phyloP scores from a whole-genome alignment of 2,797 vertebrate species.

The Pteropus rufus region DNA sequence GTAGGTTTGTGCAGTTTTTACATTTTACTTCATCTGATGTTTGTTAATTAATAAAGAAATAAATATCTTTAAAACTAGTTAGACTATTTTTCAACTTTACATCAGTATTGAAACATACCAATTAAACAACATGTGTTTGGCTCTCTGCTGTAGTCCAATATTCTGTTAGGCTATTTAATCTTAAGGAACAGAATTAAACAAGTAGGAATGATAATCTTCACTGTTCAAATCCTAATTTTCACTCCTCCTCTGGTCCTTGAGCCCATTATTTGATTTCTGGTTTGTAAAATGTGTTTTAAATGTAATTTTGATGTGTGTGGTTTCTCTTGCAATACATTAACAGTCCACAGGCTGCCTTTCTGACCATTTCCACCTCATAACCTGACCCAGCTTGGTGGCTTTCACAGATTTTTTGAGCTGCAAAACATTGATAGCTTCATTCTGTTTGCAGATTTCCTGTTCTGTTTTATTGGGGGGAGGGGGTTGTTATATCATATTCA shows the following conservation, averaged over 20 bases:
- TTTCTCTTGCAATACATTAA: not conserved
- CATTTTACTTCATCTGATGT: not conserved
- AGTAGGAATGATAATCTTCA: not conserved
- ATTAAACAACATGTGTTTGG: not conserved
- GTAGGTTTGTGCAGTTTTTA: not conserved
- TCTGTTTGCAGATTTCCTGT: not conserved
- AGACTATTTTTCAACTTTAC: not conserved
- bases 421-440: not conserved
- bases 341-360: not conserved
- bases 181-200: not conserved
- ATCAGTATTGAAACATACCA: not conserved
- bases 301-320: not conserved
- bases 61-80: not conserved
- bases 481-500: not conserved
- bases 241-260: not conserved
- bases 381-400: not conserved
- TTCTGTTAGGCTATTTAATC: not conserved
- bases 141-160: not conserved
- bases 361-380: not conserved
- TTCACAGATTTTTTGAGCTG: not conserved
- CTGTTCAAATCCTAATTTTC: not conserved
- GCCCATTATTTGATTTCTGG: not conserved
- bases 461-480: not conserved
- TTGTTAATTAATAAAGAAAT: not conserved
- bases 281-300: not conserved